Evolutionary conservation across 2,888 invertebrate genomes (phyloP).

Genomic region (Ptychoptera contaminata): DNA sequence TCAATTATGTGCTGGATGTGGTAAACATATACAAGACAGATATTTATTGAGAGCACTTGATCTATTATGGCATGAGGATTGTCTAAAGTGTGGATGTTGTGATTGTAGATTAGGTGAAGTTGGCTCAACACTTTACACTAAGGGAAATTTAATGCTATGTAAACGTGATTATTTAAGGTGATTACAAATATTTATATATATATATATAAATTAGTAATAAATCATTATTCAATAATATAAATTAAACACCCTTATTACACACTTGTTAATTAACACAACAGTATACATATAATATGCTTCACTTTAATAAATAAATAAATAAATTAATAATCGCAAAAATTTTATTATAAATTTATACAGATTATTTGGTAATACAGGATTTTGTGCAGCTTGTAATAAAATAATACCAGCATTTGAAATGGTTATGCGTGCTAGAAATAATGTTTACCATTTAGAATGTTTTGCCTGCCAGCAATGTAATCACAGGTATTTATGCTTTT

Average conservation of each 20-base stretch:
- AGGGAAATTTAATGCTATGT: slow-evolving; percentile 90
- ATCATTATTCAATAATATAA: not conserved
- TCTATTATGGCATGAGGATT: slow-evolving; percentile 95
- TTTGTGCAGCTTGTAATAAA: slow-evolving; percentile 94
- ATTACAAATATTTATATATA: no score
- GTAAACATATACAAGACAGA: slow-evolving; percentile 83
- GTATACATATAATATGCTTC: no score
- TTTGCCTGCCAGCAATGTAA: slow-evolving; percentile 98
- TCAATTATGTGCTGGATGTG: slow-evolving; percentile 85
- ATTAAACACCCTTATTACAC: no score
- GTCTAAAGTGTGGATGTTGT: slow-evolving; percentile 93
- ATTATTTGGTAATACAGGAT: slow-evolving; percentile 89
- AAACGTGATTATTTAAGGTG: slow-evolving; percentile 90
- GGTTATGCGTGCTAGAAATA: slow-evolving; percentile 95
- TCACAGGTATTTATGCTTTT: slow-evolving; percentile 58
- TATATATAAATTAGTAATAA: not conserved
- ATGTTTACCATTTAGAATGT: slow-evolving; percentile 95
- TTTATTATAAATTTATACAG: slow-evolving; percentile 28
- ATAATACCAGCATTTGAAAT: slow-evolving; percentile 97
- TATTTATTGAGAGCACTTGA: slow-evolving; percentile 84
- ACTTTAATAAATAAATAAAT: no score
- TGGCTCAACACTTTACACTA: slow-evolving; percentile 86
- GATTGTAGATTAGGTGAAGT: slow-evolving; percentile 94
- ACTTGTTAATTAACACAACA: no score
- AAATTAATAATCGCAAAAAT: not conserved